These are phyloP conservation scores for Palythoa grandis DNA, from an alignment of 92 coral and sea anemone genomes.

Conservation along the genomic window DNA sequence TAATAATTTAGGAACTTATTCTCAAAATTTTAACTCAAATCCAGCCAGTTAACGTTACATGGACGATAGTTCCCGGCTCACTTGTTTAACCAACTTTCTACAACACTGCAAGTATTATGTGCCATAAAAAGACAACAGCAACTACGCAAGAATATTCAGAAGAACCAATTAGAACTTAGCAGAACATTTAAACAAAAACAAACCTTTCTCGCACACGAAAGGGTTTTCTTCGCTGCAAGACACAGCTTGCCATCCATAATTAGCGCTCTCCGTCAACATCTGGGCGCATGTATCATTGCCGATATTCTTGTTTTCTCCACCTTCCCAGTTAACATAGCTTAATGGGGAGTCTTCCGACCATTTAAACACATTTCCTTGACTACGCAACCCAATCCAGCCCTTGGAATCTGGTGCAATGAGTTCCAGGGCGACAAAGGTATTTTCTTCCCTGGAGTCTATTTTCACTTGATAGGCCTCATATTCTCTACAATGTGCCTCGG, in stretches of 20 bases:
- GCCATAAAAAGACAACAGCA: background rate
- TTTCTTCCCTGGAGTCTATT: constrained; percentile 17
- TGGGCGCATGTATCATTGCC: constrained; percentile 17
- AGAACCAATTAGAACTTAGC: background rate
- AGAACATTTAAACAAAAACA: background rate
- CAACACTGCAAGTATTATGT: background rate
- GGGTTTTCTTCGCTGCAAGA: constrained; percentile 16
- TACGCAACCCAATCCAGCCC: constrained; percentile 39
- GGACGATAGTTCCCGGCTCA: background rate
- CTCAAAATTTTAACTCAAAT: background rate
- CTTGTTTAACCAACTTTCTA: background rate
- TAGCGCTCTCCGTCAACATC: constrained; percentile 22
- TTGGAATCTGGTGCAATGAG: constrained; percentile 27
- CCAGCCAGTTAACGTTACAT: background rate
- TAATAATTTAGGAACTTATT: no score
- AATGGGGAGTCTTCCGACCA: constrained; percentile 39
- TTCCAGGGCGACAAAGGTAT: background rate
- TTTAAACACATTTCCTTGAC: background rate
- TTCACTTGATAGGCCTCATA: constrained; percentile 27
- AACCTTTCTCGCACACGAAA: constrained; percentile 42
- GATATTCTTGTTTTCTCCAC: constrained; percentile 35
- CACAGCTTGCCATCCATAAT: constrained; percentile 36
- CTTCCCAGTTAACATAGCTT: constrained; percentile 37
- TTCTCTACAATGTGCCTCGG: constrained; percentile 24
- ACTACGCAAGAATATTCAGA: background rate